These are phyloP conservation scores for Oxyura jamaicensis DNA, from an alignment of 2,113 vertebrate genomes.

Conservation along the genomic window DNA sequence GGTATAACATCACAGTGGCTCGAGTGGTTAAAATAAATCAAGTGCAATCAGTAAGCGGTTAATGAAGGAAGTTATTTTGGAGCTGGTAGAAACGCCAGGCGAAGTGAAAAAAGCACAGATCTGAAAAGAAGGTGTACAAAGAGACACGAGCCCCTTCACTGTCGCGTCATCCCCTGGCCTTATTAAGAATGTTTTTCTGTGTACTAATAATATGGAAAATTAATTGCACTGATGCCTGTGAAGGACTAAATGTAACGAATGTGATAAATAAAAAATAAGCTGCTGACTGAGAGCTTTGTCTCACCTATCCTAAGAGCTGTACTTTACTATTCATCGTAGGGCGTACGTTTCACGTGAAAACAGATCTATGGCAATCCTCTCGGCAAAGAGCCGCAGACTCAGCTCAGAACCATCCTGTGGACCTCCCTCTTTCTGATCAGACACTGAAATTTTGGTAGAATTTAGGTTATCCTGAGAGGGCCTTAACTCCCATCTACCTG, in stretches of 20 bases:
- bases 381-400: background rate
- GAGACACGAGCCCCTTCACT: background rate
- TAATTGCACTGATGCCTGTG: background rate
- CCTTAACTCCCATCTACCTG: background rate
- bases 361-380: background rate
- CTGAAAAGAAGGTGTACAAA: background rate
- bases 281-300: background rate
- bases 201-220: background rate
- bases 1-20: background rate
- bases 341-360: background rate
- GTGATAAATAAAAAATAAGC: background rate
- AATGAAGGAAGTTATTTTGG: too few species aligned
- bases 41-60: background rate
- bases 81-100: background rate
- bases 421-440: background rate
- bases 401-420: background rate
- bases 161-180: background rate
- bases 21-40: background rate
- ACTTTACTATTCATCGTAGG: background rate
- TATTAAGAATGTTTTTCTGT: background rate
- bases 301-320: background rate
- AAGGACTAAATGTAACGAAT: background rate
- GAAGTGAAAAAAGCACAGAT: background rate
- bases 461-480: background rate
- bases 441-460: background rate